Percentiles rank a stretch among this genome's conserved stretches.
Conservation (phyloP, 2,888 invertebrate genomes). For the Lithosia quadra region DNA sequence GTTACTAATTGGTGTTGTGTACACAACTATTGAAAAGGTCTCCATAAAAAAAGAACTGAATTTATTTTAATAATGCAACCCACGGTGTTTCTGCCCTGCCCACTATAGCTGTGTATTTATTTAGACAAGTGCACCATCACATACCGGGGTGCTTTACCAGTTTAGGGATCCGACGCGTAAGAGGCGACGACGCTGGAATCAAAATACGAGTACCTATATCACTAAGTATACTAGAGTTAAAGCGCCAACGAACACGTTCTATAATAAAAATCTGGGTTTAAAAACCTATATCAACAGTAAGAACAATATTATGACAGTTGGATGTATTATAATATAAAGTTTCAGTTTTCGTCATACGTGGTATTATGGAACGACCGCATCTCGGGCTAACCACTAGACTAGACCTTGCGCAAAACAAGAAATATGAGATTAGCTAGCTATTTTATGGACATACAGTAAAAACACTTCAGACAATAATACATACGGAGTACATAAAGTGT, state of each 20-base stretch:
- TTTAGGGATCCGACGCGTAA: too few relatives aligned
- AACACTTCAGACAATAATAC: background rate
- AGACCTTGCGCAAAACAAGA: background rate
- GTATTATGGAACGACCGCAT: background rate
- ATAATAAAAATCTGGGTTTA: too few relatives aligned
- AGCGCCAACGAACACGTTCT: too few relatives aligned
- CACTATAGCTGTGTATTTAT: too few relatives aligned
- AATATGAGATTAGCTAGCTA: constrained; percentile 4
- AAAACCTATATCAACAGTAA: too few relatives aligned
- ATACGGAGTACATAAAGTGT: background rate
- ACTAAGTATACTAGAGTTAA: too few relatives aligned
- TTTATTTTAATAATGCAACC: background rate
- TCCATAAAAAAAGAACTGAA: background rate
- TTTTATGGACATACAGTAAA: background rate
- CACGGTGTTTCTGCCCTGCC: background rate
- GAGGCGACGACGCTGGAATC: too few relatives aligned
- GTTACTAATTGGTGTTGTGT: background rate
- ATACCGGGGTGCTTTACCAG: background rate
- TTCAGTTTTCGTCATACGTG: background rate
- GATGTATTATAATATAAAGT: background rate
- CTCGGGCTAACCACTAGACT: background rate
- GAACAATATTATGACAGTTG: too few relatives aligned
- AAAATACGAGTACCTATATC: too few relatives aligned
- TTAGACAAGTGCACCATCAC: background rate
- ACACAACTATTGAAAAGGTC: background rate